These are phyloP conservation scores for Blastobasis adustella DNA, from an alignment of 2,888 invertebrate genomes.

Conservation along the genomic window DNA sequence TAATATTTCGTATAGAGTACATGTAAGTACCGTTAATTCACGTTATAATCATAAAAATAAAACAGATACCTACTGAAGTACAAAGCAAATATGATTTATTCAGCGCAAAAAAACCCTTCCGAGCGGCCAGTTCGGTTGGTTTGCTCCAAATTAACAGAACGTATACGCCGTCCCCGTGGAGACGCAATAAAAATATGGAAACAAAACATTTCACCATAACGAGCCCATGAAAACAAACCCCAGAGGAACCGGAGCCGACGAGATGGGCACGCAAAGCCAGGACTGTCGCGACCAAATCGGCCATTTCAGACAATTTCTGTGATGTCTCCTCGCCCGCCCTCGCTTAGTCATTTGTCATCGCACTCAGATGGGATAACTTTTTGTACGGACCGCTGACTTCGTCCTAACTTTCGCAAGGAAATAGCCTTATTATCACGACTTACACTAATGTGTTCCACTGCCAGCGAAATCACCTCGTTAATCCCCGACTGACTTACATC, in stretches of 20 bases:
- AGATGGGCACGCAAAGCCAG: constrained; percentile 30
- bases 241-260: constrained; percentile 21
- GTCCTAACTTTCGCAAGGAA: constrained; percentile 59
- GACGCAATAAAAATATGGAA: not conserved
- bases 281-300: constrained; percentile 59
- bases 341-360: constrained; percentile 61
- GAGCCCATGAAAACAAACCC: constrained; percentile 32
- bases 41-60: too few species aligned
- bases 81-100: too few species aligned
- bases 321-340: constrained; percentile 39
- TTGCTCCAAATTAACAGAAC: not conserved
- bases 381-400: constrained; percentile 61
- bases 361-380: constrained; percentile 65
- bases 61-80: too few species aligned
- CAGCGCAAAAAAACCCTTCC: too few species aligned
- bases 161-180: not conserved
- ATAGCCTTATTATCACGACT: constrained; percentile 50
- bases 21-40: too few species aligned
- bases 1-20: too few species aligned
- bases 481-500: not conserved
- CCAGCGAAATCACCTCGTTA: constrained; percentile 37
- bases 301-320: constrained; percentile 32
- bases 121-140: too few species aligned
- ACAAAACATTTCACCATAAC: constrained; percentile 19
- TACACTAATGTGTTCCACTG: constrained; percentile 48